Evolutionary conservation across 2,797 vertebrate species (phyloP).

Genomic region (Sylvia borin): DNA sequence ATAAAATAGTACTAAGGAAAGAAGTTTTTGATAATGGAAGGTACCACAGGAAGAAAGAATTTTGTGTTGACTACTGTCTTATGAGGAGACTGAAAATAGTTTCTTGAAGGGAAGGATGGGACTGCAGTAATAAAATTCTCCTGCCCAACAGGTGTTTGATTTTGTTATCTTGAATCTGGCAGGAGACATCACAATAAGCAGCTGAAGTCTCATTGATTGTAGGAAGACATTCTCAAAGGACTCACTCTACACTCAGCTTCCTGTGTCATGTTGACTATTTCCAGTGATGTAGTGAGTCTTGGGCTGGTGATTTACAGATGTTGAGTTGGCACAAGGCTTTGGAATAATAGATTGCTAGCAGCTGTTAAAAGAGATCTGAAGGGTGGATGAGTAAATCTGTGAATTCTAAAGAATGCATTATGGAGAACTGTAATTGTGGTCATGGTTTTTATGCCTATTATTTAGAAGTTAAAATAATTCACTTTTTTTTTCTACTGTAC

Average conservation of each 20-base stretch:
- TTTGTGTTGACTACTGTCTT: not conserved
- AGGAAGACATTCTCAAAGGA: not conserved
- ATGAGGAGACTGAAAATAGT: accelerated
- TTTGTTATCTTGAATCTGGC: not conserved
- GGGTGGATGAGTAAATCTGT: not conserved
- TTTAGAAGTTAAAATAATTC: not conserved
- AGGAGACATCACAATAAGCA: not conserved
- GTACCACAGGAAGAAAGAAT: not conserved
- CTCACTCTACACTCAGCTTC: not conserved
- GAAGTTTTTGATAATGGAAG: not conserved
- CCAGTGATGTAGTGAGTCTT: not conserved
- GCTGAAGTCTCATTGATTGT: not conserved
- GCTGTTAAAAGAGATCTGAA: not conserved
- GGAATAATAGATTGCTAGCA: not conserved
- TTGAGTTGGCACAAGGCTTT: not conserved
- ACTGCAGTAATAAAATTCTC: not conserved
- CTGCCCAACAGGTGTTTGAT: not conserved
- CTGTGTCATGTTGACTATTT: not conserved
- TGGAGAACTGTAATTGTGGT: not conserved
- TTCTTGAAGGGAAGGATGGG: not conserved
- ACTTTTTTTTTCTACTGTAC: not conserved
- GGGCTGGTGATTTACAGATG: not conserved
- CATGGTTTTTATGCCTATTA: not conserved
- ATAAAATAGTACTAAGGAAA: not conserved
- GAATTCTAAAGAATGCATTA: not conserved